Base-by-base conservation (phyloP, 2,113 vertebrate genomes). In the Pluvialis apricaria region DNA sequence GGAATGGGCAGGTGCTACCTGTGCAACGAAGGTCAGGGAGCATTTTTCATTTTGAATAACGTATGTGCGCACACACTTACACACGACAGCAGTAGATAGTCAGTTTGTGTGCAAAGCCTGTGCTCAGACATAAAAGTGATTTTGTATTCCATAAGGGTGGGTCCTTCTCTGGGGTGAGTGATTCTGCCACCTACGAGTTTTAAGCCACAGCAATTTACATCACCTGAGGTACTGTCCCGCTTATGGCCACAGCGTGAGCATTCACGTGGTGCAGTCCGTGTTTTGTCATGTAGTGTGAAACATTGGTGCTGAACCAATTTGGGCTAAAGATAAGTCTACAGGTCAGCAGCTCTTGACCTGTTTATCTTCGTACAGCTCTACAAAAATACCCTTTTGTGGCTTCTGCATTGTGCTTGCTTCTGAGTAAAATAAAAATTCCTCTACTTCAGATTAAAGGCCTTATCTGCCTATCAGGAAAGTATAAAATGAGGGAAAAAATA, bases 261-360 rank as follows among this genome's bases (percentile, higher is more conserved):
- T 54, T 79, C 75, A 15, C 2, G 0, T 40, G 42, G 32, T 8
- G 5, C 7, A 21, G 21, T 45, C 25, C 21, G 0, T 25, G 25
- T 42, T 20, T 47, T 86, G n/a, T n/a, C 29, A 58, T 5, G 6
- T 9, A 14, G 12, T 8, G 15, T 47, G 71, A 52, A 52, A 52
- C 40, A 19, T 17, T 73, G 64, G 15, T 76, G 68, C 44, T 88
- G 60, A 81, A 32, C 28, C 34, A 22, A 29, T 18, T 22, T 64
- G 36, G 11, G 31, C 31, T 83, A 24, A 58, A 86, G 40, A 10
- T 38, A 44, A 57, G 29, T 20, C 38, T 71, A 1, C 2, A 11
- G 14, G 12, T 70, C 47, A 64, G 9, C 34, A 62, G 58, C 26
- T 87, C 6, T 55, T 9, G 0, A 92, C 36, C 22, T 34, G 3